Base-by-base conservation (phyloP, 2,888 invertebrate genomes). In the Nomada hirtipes region DNA sequence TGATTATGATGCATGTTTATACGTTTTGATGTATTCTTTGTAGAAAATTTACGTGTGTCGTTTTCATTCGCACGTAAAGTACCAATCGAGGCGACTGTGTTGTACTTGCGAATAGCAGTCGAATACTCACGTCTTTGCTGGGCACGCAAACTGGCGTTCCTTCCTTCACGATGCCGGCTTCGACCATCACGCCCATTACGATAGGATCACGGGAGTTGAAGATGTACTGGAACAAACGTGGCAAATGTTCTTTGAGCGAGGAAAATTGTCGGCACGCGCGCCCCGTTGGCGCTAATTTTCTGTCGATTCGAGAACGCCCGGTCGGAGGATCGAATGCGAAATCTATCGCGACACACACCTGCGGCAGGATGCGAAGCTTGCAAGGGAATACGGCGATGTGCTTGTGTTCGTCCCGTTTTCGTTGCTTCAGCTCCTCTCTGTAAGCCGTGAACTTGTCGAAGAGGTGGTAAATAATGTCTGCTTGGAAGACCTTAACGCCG, bases 181-280 rank as follows among this genome's bases (percentile, higher is more conserved):
- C 99, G 0, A 99, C 96, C 94, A 97, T 97, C 1, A 99, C 98
- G 60, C 99, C 99, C 91, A 97, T 96, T 29, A 99, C 98, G 93
- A 99, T 99, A 11, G 99, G 99, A 95, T 99, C 99, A 80, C 99
- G 96, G 11, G 98, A 98, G 95, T 99, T 99, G 96, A 99, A 99
- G 92, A 99, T 96, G 94, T 97, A 99, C 94, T 99, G 97, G 42
- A 83, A 89, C 29, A n/a, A 47, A 67, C 68, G 63, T 36, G 13
- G 44, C 64, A 47, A 23, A 13, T 7, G 0, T 13, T 26, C 44
- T 79, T 44, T 65, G 9, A 23, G 23, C 18, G 36, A 42, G 9
- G 20, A 18, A 13, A 52, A 18, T 36, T 15, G 20, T 50, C n/a
- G 18, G 29, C 2, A 4, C 23, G 29, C 13, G 9, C n/a, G 7